Evolutionary conservation across 2,113 vertebrate species (phyloP).

Genomic region (Etia nguti): DNA sequence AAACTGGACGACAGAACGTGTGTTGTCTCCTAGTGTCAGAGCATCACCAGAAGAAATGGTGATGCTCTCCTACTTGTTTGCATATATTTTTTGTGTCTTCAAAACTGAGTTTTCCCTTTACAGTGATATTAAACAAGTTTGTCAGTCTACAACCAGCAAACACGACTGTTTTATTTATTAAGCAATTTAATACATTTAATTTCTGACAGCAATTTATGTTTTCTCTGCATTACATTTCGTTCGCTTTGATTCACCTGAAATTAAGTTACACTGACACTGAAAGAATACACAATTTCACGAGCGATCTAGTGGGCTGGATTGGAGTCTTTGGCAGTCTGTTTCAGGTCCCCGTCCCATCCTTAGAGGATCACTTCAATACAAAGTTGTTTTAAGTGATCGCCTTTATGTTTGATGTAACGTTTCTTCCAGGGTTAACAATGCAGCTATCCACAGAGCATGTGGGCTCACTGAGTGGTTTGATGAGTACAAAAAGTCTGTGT

Average conservation of each 20-base stretch:
- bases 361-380: background rate
- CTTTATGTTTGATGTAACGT: fast-evolving
- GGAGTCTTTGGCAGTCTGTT: background rate
- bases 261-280: background rate
- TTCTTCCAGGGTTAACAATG: background rate
- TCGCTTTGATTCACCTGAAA: fast-evolving
- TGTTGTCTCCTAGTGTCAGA: background rate
- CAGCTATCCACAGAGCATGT: background rate
- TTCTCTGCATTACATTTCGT: background rate
- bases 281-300: fast-evolving
- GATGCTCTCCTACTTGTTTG: background rate
- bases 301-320: background rate
- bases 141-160: background rate
- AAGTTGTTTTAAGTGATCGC: fast-evolving
- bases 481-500: background rate
- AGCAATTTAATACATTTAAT: background rate
- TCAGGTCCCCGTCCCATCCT: background rate
- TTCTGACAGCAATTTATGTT: background rate
- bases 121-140: background rate
- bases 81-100: background rate
- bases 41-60: background rate
- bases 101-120: background rate
- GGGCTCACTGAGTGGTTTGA: background rate
- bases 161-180: too few species aligned
- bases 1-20: fast-evolving